Percentiles rank a stretch among this genome's conserved stretches.
Evolutionary conservation across 2,888 invertebrate genomes (phyloP).

Genomic region (Auanema sp.): DNA sequence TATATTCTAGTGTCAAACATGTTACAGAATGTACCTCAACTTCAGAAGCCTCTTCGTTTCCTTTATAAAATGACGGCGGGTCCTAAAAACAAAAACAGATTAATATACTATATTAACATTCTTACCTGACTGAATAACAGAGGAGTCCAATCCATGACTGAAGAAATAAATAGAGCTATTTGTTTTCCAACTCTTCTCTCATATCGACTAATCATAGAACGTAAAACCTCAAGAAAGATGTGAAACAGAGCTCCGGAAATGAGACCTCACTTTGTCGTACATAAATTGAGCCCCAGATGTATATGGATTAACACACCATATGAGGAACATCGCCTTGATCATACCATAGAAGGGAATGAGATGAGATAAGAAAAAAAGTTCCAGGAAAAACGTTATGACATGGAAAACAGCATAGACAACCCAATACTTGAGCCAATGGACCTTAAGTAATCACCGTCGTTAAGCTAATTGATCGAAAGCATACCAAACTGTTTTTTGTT

Average conservation of each 20-base stretch:
- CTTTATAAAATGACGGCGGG: too few relatives aligned
- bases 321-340: background rate
- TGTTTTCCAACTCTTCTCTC: too few relatives aligned
- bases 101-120: too few relatives aligned
- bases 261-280: background rate
- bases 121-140: too few relatives aligned
- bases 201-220: too few relatives aligned
- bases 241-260: background rate
- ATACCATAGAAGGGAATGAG: conserved; percentile 1
- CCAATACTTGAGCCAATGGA: conserved; percentile 4
- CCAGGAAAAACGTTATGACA: background rate
- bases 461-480: background rate
- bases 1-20: too few relatives aligned
- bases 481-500: conserved; percentile 4
- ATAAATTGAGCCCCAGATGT: conserved; percentile 1
- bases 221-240: too few relatives aligned
- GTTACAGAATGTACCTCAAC: too few relatives aligned
- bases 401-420: background rate
- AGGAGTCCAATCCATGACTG: too few relatives aligned
- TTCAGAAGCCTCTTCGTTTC: too few relatives aligned
- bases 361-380: background rate
- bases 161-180: too few relatives aligned
- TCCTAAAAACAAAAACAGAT: too few relatives aligned
- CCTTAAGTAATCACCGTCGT: background rate
- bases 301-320: background rate